These are phyloP conservation scores for Thera obeliscata DNA, from an alignment of 2,888 invertebrate genomes.

Conservation along the genomic window DNA sequence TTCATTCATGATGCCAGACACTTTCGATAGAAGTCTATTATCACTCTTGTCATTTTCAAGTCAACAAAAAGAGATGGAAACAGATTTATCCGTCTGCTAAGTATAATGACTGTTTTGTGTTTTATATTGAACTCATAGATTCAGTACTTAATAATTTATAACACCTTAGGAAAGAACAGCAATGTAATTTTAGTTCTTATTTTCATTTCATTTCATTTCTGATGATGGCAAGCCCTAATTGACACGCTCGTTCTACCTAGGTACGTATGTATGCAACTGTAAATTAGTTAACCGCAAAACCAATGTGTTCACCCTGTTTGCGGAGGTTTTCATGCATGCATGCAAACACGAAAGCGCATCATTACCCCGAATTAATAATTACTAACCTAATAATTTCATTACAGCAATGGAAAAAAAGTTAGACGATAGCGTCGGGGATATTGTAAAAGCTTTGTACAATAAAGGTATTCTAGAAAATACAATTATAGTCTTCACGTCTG, in stretches of 20 bases:
- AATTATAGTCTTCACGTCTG: constrained; percentile 93
- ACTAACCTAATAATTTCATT: constrained; percentile 48
- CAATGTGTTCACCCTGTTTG: constrained; percentile 26
- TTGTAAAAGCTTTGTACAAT: constrained; percentile 87
- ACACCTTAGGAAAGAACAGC: neutral
- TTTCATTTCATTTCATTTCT: constrained; percentile 17
- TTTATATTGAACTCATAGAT: too few species aligned
- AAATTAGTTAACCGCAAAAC: constrained; percentile 41
- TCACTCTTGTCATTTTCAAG: too few species aligned
- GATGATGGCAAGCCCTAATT: constrained; percentile 14
- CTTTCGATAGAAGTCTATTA: too few species aligned
- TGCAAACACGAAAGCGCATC: constrained; percentile 16
- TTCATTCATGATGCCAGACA: too few species aligned
- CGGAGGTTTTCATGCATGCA: constrained; percentile 27
- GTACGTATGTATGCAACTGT: constrained; percentile 20
- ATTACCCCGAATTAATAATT: constrained; percentile 23
- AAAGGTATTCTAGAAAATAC: constrained; percentile 91
- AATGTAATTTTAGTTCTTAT: neutral
- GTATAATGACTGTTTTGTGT: too few species aligned
- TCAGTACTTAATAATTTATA: too few species aligned
- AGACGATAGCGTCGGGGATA: constrained; percentile 92
- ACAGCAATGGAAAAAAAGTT: constrained; percentile 93
- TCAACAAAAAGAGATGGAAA: too few species aligned
- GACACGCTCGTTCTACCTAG: constrained; percentile 7
- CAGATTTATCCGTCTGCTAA: too few species aligned